Evolutionary conservation across 92 coral and sea anemone species (phyloP), one percentile per base, ranked within the genome.

Genomic region (Desmophyllum pertusum): DNA sequence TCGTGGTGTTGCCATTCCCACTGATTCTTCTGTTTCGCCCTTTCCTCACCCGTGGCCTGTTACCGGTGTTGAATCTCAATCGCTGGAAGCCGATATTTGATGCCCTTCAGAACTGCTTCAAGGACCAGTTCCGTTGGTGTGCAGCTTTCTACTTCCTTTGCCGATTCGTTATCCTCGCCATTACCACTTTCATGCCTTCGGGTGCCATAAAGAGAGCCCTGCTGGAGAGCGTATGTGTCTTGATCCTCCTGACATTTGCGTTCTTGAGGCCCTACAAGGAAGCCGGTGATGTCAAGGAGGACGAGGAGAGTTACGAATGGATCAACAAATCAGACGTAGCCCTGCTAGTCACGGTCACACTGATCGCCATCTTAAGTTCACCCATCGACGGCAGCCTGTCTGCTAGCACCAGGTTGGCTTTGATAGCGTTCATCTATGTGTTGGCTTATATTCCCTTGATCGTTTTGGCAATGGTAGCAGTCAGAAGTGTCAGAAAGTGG

Each of bases 51-150:
- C 84, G 67, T 76, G 73, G 83, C 30, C 90, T 88, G 62, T 89
- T 86, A 63, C 85, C 87, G 1, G 45, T 90, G 61, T 57, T 72
- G 53, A 88, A 91, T 50, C 88, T 87, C 10, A 93, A 86, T 88
- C 83, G 91, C 33, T 88, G 88, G 81, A 95, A 86, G 75, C 98
- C 98, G 8, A 78, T 95, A 37, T 93, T 91, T 68, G 93, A 93
- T 85, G 91, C 95, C 42, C 90, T 95, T 17, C 98, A 95, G 77
- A 90, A 88, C 59, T 94, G 97, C 79, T 95, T 95, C 79, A 93
- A 93, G 73, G 98, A 95, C 63, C 75, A 88, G 62, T 95, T 86
- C 78, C 95, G 95, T 25, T 93, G 98, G 98, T 95, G 92, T 79
- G 92, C 94, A 21, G 98, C 98, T 11, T 95, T 95, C 61, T 95